Evolutionary conservation across 23 tunicate species (phyloP).

Genomic region (Trididemnum miniatum): DNA sequence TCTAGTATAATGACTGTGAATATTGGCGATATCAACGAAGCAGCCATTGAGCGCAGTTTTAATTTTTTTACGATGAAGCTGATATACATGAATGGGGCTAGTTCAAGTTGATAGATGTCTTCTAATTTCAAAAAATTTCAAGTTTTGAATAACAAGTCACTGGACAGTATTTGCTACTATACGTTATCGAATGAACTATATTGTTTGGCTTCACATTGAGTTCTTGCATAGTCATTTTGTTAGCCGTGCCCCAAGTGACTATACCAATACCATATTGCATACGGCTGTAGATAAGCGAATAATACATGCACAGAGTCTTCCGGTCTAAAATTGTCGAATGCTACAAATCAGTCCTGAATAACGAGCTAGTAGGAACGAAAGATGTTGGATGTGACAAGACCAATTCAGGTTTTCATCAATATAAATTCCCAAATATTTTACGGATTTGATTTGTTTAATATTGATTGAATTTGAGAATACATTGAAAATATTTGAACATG

Average conservation of each 20-base stretch:
- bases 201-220: neutral
- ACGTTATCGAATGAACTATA: no score
- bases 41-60: no score
- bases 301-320: constrained; percentile 18
- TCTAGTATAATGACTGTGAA: no score
- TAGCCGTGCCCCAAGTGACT: constrained; percentile 12
- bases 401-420: constrained; percentile 21
- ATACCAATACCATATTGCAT: constrained; percentile 13
- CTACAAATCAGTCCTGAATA: neutral
- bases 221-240: constrained; percentile 2
- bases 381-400: constrained; percentile 3
- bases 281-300: constrained; percentile 15
- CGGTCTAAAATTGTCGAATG: neutral
- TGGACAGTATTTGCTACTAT: constrained; percentile 18
- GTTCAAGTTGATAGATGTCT: no score
- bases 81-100: no score
- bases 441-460: neutral
- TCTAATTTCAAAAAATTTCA: constrained; percentile 11
- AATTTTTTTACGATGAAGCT: no score
- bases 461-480: neutral
- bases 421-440: constrained; percentile 2
- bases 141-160: constrained; percentile 1
- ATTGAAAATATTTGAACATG: constrained; percentile 2
- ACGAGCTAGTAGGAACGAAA: constrained; percentile 1
- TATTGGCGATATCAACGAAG: no score